These are phyloP conservation scores for Eugnorisma glareosa DNA, from an alignment of 2,888 invertebrate genomes.

Conservation along the genomic window DNA sequence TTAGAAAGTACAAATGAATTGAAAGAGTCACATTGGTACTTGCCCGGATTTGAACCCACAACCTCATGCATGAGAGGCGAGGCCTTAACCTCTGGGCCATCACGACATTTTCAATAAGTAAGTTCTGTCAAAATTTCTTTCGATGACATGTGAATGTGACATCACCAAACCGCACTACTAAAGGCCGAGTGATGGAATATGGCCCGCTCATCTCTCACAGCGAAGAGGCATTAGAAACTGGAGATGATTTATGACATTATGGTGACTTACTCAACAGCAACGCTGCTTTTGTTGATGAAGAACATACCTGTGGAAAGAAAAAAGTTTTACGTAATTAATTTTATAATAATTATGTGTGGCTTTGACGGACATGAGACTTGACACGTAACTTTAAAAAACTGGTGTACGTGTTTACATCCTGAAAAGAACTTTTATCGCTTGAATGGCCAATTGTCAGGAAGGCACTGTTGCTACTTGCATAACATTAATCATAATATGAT, in stretches of 20 bases:
- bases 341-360: not conserved
- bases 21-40: too few species aligned
- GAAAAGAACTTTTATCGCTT: not conserved
- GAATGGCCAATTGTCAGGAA: not conserved
- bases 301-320: conserved; percentile 32
- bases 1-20: too few species aligned
- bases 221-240: not conserved
- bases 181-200: not conserved
- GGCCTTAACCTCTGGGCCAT: too few species aligned
- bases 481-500: not conserved
- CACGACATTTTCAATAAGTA: too few species aligned
- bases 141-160: not conserved
- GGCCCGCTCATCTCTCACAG: too few species aligned
- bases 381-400: not conserved
- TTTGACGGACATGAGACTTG: not conserved
- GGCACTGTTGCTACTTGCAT: not conserved
- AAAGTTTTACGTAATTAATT: not conserved
- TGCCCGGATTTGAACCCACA: too few species aligned
- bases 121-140: not conserved
- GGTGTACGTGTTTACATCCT: not conserved
- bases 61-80: too few species aligned
- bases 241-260: not conserved
- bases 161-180: not conserved
- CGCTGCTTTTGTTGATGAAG: not conserved
- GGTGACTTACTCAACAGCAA: conserved; percentile 33